Base-by-base conservation (phyloP, 2,797 vertebrate species). In the Enteromius mattozi region DNA sequence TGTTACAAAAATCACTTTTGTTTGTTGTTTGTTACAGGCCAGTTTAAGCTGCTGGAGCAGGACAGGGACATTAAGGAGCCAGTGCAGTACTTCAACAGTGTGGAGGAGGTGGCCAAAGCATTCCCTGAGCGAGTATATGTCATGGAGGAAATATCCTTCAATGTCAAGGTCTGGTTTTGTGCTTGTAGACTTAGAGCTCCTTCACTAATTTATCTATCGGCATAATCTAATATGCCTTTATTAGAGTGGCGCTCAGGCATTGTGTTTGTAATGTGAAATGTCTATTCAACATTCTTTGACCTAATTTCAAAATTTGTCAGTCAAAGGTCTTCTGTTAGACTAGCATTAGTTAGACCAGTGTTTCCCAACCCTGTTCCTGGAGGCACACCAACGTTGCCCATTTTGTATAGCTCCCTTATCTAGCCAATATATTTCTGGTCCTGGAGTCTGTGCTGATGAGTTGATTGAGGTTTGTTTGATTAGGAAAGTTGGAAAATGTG, bases 141-240 rank as follows among this genome's bases (percentile, higher is more conserved):
- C 95, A 99, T 99, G 98, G 98, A 99, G 94, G 98, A 99, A 93
- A 99, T 99, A 91, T 97, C 96, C 37, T 99, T 99, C 93, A 99
- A 99, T 83, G 98, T 99, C 92, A 99, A 99, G 98, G 98, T 99
- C 94, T 71, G 71, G 5, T 24, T 51, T 68, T 68, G 30, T 70
- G 19, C 51, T 19, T 24, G 40, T 3, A 30, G 33, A 12, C 45
- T 78, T 65, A 65, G 19, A 19, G 45, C 19, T 24, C 10, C 19
- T 17, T 2, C 63, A 80, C 45, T 51, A 68, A 51, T 78, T 12
- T 69, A 45, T 37, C 7, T 51, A 27, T 79, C 33, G 4, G 40
- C 3, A 21, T 21, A 65, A 27, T 12, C 4, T 47, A 35, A 27
- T 63, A 77, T 21, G 9, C 24, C 24, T 78, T 78, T 78, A 40